Evolutionary conservation across 2,797 vertebrate genomes (phyloP), one percentile per base, ranked within the genome.

Genomic region (Perodicticus potto): DNA sequence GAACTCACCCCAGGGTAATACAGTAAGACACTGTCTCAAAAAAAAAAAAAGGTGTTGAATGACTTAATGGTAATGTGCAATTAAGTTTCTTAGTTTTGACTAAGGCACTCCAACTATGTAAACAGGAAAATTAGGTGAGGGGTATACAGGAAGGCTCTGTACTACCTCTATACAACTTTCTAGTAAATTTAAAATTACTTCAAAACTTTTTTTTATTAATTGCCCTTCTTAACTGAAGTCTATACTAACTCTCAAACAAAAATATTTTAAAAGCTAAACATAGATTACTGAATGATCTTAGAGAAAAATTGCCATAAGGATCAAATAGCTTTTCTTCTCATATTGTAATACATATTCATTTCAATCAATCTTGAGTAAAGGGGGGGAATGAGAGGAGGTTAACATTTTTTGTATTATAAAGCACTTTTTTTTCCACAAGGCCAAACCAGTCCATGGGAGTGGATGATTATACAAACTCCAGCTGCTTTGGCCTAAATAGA

Each of bases 41-140:
- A n/a, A n/a, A n/a, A n/a, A n/a, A n/a, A n/a, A n/a, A n/a, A n/a
- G 34, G 13, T 61, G 10, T 37, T 11, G 16, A 70, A 17, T 55
- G 12, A 92, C 12, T 92, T 53, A 84, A 74, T 22, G 59, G 23
- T 53, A 90, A 69, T 29, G 20, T 32, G 73, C 14, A 49, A 53
- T 88, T 72, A 78, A 7, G 23, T 76, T 83, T 93, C 89, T 70
- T 81, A 81, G 29, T 59, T 94, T 81, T 96, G 23, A 88, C 32
- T 61, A 83, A 86, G 8, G 25, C 67, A 78, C 3, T 29, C 43
- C 59, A 57, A 81, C 72, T 89, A 23, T 37, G 29, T 67, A 34
- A 81, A 72, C 25, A 86, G 12, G 43, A 6, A 86, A 86, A 92
- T 57, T 70, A 95, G 16, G 37, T 93, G 40, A 95, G 29, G 20